These are phyloP conservation scores for Parochlus steinenii DNA, from an alignment of 2,888 invertebrate genomes.

Conservation along the genomic window DNA sequence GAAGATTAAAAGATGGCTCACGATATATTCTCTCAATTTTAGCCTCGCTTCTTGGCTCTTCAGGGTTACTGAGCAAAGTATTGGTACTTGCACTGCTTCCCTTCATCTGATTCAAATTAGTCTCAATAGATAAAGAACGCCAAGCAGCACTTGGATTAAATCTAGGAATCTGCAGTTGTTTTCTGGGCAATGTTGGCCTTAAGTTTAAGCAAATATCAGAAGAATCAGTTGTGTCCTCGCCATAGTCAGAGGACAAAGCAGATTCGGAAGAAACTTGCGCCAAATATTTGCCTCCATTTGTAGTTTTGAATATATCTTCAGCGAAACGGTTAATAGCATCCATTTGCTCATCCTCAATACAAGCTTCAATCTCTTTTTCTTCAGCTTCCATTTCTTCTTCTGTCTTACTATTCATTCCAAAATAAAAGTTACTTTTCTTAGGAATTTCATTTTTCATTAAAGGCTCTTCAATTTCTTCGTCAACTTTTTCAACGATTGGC, in stretches of 20 bases:
- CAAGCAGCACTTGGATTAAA: conserved; percentile 76
- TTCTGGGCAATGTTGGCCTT: conserved; percentile 63
- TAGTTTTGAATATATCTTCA: conserved; percentile 19
- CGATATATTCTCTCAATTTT: conserved; percentile 34
- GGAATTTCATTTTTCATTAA: conserved; percentile 29
- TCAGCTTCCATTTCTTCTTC: conserved; percentile 23
- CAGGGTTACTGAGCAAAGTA: conserved; percentile 1
- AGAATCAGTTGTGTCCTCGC: conserved; percentile 27
- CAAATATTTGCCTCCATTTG: conserved; percentile 1
- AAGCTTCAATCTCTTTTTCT: conserved; percentile 21
- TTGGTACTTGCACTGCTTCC: conserved; percentile 2
- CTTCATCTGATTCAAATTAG: conserved; percentile 6
- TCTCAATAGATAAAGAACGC: conserved; percentile 39
- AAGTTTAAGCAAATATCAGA: conserved; percentile 54
- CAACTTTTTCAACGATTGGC: no score
- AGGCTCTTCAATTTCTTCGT: no score
- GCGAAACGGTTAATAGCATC: conserved; percentile 25
- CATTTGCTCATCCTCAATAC: conserved; percentile 14
- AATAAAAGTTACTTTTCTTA: conserved; percentile 40
- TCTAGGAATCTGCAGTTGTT: conserved; percentile 55
- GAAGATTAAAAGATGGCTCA: conserved; percentile 32
- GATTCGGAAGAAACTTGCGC: conserved; percentile 33
- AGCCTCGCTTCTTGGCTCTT: conserved; percentile 4
- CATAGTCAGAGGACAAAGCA: conserved; percentile 37
- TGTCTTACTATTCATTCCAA: conserved; percentile 52